Percentiles rank a stretch among this genome's conserved stretches.
phyloP scores from a whole-genome alignment of 2,797 vertebrate genomes.

The Pygocentrus nattereri region DNA sequence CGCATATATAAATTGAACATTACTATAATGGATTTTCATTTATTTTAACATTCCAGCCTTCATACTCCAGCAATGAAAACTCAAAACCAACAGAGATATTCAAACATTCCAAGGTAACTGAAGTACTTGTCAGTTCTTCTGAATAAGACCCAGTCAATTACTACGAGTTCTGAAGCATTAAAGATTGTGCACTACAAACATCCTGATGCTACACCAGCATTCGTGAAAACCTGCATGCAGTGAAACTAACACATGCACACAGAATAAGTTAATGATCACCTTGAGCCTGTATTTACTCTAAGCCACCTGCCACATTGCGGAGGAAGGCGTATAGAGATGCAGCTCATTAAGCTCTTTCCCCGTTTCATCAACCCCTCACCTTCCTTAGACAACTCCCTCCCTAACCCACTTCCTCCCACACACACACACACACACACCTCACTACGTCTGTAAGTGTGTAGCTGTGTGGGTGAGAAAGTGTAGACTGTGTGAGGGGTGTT shows the following conservation, averaged over 20 bases:
- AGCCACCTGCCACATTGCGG: slow-evolving; percentile 47
- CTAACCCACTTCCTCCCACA: slow-evolving; percentile 10
- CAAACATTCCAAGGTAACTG: neutral
- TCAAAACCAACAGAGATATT: neutral
- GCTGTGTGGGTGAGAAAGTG: slow-evolving; percentile 28
- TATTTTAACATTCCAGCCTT: too few species aligned
- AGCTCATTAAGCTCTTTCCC: slow-evolving; percentile 59
- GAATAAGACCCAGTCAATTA: slow-evolving; percentile 17
- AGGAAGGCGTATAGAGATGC: slow-evolving; percentile 49
- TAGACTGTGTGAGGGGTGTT: slow-evolving; percentile 26
- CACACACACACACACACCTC: slow-evolving; percentile 27
- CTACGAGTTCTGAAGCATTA: neutral
- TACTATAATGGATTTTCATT: too few species aligned
- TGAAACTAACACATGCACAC: slow-evolving; percentile 52
- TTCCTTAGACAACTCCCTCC: slow-evolving; percentile 21
- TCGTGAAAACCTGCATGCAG: slow-evolving; percentile 19
- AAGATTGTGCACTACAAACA: neutral
- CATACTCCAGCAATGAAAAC: neutral
- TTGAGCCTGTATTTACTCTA: slow-evolving; percentile 49
- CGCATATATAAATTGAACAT: too few species aligned
- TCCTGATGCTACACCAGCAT: neutral
- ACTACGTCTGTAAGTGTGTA: neutral
- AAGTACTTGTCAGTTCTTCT: slow-evolving; percentile 1
- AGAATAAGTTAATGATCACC: slow-evolving; percentile 53
- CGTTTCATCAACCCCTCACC: slow-evolving; percentile 66